Evolutionary conservation across 2,888 invertebrate genomes (phyloP), one percentile per base, ranked within the genome.

Genomic region (Cenopis cana): DNA sequence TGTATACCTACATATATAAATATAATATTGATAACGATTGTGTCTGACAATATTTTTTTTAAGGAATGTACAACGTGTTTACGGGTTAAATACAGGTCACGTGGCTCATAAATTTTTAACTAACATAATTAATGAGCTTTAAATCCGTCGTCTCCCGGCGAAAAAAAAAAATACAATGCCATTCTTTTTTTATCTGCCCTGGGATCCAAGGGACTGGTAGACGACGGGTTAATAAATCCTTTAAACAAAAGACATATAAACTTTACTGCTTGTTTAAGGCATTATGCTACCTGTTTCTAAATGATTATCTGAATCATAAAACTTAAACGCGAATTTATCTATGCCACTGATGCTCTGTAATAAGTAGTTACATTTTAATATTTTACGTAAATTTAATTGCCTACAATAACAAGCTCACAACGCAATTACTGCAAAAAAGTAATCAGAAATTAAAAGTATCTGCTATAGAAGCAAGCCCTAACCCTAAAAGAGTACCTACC

Each of bases 61-160:
- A 2, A 1, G 24, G 24, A 12, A 38, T 38, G 12, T 12, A 12
- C n/a, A n/a, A n/a, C 38, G n/a, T 68, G 24, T 4, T 61, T 68
- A 68, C 54, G 54, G 29, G 33, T 54, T 20, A 55, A 55, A 68
- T 68, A 61, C 36, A 68, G 61, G 55, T 68, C 55, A n/a, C 49
- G 11, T 36, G 24, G 50, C 41, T 52, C 57, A 57, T 24, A 59
- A 70, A 59, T 57, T 41, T 36, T 69, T 11, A 62, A 56, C 49
- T 33, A 56, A 66, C 24, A 54, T 70, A 64, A 57, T 69, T 50
- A 62, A 64, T 57, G 62, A 24, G 11, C 56, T 11, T 38, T 69
- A 64, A 69, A 64, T n/a, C n/a, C n/a, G n/a, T n/a, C n/a, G n/a
- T n/a, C n/a, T n/a, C n/a, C n/a, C n/a, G n/a, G n/a, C n/a, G n/a